These are phyloP conservation scores for Halotydeus destructor DNA, from an alignment of 1,140 invertebrate species.

Conservation along the genomic window DNA sequence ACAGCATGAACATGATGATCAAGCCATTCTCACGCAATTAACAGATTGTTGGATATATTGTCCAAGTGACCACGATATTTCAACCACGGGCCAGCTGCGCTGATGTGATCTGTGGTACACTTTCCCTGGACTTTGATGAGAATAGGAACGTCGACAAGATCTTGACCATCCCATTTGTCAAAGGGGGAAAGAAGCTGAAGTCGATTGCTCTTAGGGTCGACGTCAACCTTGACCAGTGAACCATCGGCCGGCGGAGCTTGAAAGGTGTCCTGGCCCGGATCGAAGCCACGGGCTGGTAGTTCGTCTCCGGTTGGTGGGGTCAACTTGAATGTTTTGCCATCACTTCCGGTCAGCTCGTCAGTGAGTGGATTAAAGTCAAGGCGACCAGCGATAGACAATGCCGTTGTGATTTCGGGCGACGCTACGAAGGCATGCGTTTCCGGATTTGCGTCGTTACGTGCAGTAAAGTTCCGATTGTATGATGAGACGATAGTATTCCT, in stretches of 20 bases:
- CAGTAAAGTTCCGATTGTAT: conserved; percentile 96
- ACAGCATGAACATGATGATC: too few relatives aligned
- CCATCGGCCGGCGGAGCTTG: conserved; percentile 56
- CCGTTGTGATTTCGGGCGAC: conserved; percentile 93
- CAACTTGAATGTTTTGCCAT: conserved; percentile 62
- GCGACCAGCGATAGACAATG: conserved; percentile 71
- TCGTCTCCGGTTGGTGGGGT: conserved; percentile 78
- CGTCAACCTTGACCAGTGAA: conserved; percentile 45
- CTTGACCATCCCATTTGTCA: conserved; percentile 87
- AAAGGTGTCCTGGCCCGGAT: conserved; percentile 93
- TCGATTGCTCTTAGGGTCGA: conserved; percentile 68
- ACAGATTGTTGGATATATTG: conserved; percentile 99
- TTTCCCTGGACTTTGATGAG: conserved; percentile 58
- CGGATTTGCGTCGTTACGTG: conserved; percentile 93
- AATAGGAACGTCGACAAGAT: conserved; percentile 68
- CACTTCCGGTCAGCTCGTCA: conserved; percentile 45
- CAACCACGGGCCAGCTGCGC: conserved; percentile 94
- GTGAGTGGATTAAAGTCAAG: conserved; percentile 83
- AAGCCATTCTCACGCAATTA: conserved; percentile 74
- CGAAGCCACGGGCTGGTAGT: conserved; percentile 76
- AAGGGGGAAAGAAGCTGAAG: conserved; percentile 89
- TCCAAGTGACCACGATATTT: conserved; percentile 98
- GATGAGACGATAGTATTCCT: conserved; percentile 99
- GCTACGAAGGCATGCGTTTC: conserved; percentile 96
- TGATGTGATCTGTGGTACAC: conserved; percentile 61